Base-by-base conservation (phyloP, 2,113 vertebrate genomes). In the Coryphaenoides rupestris region DNA sequence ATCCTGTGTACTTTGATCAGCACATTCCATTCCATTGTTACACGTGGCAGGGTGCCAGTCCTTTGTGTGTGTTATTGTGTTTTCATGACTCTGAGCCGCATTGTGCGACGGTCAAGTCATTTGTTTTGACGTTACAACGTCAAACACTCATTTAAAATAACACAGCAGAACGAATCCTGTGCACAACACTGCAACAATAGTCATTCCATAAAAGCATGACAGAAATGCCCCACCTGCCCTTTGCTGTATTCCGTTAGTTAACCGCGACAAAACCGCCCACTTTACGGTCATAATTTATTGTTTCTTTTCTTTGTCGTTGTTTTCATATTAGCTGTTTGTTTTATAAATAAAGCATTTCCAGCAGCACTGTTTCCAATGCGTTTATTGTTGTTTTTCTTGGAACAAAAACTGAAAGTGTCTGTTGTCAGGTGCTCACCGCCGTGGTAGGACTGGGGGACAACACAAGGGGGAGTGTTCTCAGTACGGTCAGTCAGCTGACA, bases 321-420 rank as follows among this genome's bases (percentile, higher is more conserved):
- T 85, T 81, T 82, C 52, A 63, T 73, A 76, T 68, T 71, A 74
- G 60, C 73, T 70, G 78, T 16, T n/a, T n/a, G 66, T 69, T 84
- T 82, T 72, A 79, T 76, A 68, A 85, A 89, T 85, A 85, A 88
- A 86, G 62, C 70, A 81, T 85, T 85, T 80, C 64, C 59, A 56
- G 76, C 73, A 73, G 65, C 24, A 67, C 19, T 56, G 61, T 24
- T 33, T 76, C 55, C 60, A 23, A 49, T 62, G 47, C 5, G 63
- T 73, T 68, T 19, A 50, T 70, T 58, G 21, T 56, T 64, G 19
- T 59, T 47, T 55, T 33, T 14, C 21, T n/a, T 28, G 19, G n/a
- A 45, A 50, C 21, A 58, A 68, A 71, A 59, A 22, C 12, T 23
- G 2, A n/a, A n/a, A n/a, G n/a, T n/a, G n/a, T n/a, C 54, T 68